Base-by-base conservation (phyloP, 2,113 vertebrate species). In the Saimiri boliviensis region DNA sequence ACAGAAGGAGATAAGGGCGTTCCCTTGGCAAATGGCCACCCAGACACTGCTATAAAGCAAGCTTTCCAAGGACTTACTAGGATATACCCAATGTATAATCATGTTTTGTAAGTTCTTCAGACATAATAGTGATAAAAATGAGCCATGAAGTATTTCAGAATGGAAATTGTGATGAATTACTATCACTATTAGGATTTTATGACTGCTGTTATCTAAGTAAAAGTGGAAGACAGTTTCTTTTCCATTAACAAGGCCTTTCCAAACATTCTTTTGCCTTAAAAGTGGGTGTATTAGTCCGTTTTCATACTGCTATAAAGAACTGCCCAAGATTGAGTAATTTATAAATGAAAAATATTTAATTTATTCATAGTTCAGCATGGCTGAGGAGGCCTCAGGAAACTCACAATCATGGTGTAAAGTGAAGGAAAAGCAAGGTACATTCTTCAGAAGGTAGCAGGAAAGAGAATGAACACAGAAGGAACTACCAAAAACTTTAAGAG, bases 161-260 rank as follows among this genome's bases (percentile, higher is more conserved):
- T 45, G 76, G 25, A 97, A 0, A 0, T 42, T 97, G 98, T 95
- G 66, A 90, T 94, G 95, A 52, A 35, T 42, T 73, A 91, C 68
- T 84, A 74, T 89, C 81, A 45, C 19, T 73, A 84, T 96, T 66
- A 97, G 14, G 42, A 91, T 91, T 98, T 97, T 97, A 94, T 81
- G 58, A 97, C 68, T 96, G 94, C 66, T 97, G 90, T 27, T 94
- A 93, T 93, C n/a, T 96, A 97, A 95, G 56, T 56, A 93, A 97
- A 89, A 73, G 84, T 60, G 35, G 92, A 82, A 97, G 97, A 95
- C 8, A 96, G 92, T 80, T 45, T 68, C 27, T 63, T 96, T 97
- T 94, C 89, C 54, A 96, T 70, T 68, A 94, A 91, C 25, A 87
- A 89, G 21, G 11, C 4, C 60, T 97, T 86, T 80, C 71, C 74